phyloP scores from a whole-genome alignment of 2,888 invertebrate species.

The Lamproptera curius region DNA sequence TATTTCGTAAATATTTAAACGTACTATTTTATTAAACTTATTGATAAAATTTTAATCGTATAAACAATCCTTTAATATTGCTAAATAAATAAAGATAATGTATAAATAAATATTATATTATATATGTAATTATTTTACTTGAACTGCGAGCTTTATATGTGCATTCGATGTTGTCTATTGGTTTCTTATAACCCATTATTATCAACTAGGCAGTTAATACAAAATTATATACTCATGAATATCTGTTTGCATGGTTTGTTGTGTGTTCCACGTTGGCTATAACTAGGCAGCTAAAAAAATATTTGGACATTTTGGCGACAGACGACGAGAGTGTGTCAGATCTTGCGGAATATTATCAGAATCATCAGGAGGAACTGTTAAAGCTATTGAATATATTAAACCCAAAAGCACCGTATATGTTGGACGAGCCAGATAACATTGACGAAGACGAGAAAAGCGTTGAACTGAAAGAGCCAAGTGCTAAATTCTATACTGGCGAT shows the following conservation, averaged over 20 bases:
- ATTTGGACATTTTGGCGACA: constrained; percentile 79
- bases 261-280: constrained; percentile 50
- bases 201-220: constrained; percentile 20
- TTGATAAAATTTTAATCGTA: too few species aligned
- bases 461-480: constrained; percentile 46
- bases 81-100: too few species aligned
- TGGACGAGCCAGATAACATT: constrained; percentile 55
- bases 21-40: too few species aligned
- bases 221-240: constrained; percentile 53
- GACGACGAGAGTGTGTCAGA: constrained; percentile 64
- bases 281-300: constrained; percentile 74
- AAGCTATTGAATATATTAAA: constrained; percentile 58
- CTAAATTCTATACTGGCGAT: constrained; percentile 53
- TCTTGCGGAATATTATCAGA: constrained; percentile 59
- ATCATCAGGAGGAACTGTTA: constrained; percentile 61
- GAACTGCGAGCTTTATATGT: constrained; percentile 10
- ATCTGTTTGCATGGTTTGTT: constrained; percentile 73
- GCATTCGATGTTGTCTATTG: constrained; percentile 13
- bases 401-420: constrained; percentile 53
- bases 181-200: constrained; percentile 7
- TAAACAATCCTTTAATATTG: too few species aligned
- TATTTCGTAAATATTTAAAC: too few species aligned
- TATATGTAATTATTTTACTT: not conserved
- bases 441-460: constrained; percentile 61
- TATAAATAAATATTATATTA: not conserved